Evolutionary conservation across 2,113 vertebrate genomes (phyloP).

Genomic region (Periophthalmus modestus): DNA sequence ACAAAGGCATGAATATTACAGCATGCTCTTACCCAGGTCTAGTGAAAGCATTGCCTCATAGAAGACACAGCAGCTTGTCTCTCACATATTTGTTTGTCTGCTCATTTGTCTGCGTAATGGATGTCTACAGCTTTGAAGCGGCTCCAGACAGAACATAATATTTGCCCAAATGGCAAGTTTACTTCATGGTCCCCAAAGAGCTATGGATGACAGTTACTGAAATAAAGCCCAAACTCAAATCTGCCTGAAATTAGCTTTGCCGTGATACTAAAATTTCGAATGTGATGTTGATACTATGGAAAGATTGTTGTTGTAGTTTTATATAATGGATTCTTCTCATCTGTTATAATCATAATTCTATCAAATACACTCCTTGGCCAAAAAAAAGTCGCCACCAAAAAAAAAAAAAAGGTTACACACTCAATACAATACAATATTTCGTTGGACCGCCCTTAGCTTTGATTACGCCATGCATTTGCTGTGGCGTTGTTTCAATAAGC

Average conservation of each 20-base stretch:
- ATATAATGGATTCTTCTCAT: no score
- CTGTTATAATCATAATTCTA: no score
- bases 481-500: no score
- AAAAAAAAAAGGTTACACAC: no score
- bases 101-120: constrained; percentile 7
- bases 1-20: neutral
- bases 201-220: neutral
- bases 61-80: constrained; percentile 11
- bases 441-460: no score
- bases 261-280: neutral
- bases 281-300: no score
- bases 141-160: neutral
- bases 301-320: no score
- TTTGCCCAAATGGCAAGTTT: neutral
- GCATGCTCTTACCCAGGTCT: constrained; percentile 14
- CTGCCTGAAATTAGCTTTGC: neutral
- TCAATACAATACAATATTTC: no score
- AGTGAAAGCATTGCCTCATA: constrained; percentile 29
- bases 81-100: constrained; percentile 29
- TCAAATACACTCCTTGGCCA: neutral
- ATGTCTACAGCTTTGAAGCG: neutral
- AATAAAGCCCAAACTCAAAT: neutral
- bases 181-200: neutral
- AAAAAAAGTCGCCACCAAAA: no score
- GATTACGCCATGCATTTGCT: no score